A percentile compares a stretch with the other conserved stretches of the same genome.
Evolutionary conservation across 2,888 invertebrate species (phyloP).

Genomic region (Pyrocoelia pectoralis): DNA sequence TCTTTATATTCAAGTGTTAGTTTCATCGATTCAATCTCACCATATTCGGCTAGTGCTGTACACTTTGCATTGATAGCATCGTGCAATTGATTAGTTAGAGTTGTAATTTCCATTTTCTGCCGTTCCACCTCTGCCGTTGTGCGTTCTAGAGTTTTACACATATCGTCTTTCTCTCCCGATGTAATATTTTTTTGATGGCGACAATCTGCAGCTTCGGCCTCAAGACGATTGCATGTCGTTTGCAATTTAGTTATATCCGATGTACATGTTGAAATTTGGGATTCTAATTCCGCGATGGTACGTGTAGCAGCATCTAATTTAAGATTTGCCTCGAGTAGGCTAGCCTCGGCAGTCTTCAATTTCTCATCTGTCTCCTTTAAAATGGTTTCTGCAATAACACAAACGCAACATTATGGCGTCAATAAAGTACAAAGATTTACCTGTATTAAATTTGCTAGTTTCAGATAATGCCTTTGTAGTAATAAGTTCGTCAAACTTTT

Average conservation of each 20-base stretch:
- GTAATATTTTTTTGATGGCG: constrained; percentile 75
- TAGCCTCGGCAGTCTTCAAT: constrained; percentile 65
- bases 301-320: constrained; percentile 70
- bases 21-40: constrained; percentile 84
- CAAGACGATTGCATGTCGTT: constrained; percentile 69
- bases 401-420: not conserved
- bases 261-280: constrained; percentile 69
- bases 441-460: constrained; percentile 69
- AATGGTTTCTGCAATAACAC: constrained; percentile 24
- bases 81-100: constrained; percentile 77
- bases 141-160: constrained; percentile 75
- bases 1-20: constrained; percentile 82
- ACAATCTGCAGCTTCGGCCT: constrained; percentile 71
- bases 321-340: constrained; percentile 69
- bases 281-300: constrained; percentile 70
- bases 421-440: constrained; percentile 57
- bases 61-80: constrained; percentile 82
- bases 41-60: constrained; percentile 79
- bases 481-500: constrained; percentile 75
- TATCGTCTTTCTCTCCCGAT: constrained; percentile 78
- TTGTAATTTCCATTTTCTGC: constrained; percentile 72
- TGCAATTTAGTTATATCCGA: constrained; percentile 71
- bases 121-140: constrained; percentile 78
- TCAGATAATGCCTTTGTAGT: constrained; percentile 78
- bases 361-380: constrained; percentile 61